These are phyloP conservation scores for Mycetomoellerius zeteki DNA, from an alignment of 1,140 invertebrate genomes.

Conservation along the genomic window DNA sequence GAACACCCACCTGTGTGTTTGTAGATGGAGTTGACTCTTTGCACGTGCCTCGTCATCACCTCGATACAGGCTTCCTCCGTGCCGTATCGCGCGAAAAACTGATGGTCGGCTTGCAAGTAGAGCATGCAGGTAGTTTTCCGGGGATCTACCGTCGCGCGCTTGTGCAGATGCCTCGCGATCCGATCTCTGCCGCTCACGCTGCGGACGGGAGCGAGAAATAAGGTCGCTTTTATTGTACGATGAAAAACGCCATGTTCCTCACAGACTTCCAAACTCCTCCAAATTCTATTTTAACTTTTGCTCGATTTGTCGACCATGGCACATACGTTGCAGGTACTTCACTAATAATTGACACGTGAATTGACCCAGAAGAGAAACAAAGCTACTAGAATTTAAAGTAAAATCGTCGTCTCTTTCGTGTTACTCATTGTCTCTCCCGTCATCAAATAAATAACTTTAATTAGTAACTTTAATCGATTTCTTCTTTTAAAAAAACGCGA, in stretches of 20 bases:
- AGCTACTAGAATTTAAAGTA: neutral
- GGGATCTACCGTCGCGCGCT: constrained; percentile 92
- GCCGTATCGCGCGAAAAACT: constrained; percentile 96
- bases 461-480: no score
- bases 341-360: constrained; percentile 14
- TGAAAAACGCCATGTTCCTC: neutral
- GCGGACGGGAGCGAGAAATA: constrained; percentile 41
- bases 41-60: constrained; percentile 97
- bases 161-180: constrained; percentile 89
- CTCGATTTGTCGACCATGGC: neutral
- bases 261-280: constrained; percentile 12
- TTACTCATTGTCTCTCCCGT: neutral
- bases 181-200: constrained; percentile 81
- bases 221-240: constrained; percentile 39
- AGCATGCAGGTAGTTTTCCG: constrained; percentile 95
- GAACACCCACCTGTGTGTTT: constrained; percentile 92
- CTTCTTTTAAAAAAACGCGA: no score
- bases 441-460: neutral
- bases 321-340: neutral
- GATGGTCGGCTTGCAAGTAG: constrained; percentile 97
- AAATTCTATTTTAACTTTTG: constrained; percentile 39
- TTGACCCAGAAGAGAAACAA: neutral
- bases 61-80: constrained; percentile 98
- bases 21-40: constrained; percentile 97
- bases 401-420: neutral